Base-by-base conservation (phyloP, 2,797 vertebrate species). In the Tragelaphus oryx region DNA sequence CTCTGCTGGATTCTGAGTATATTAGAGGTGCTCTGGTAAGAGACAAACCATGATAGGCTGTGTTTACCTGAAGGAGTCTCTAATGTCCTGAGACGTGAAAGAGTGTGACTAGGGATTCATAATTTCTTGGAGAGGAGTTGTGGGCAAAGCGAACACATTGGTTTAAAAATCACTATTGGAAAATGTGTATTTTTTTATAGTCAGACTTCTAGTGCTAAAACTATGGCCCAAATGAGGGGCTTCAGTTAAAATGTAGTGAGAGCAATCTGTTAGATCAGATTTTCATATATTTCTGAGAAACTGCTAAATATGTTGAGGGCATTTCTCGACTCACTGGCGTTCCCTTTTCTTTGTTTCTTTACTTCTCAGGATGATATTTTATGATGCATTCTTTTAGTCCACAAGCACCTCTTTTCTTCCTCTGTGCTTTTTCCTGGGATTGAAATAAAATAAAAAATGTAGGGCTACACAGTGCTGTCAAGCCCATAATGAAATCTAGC, bases 381-480 rank as follows among this genome's bases (percentile, higher is more conserved):
- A 96, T 80, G 97, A 24, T 85, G 1, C 83, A 86, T 97, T 97
- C 52, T 71, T 94, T 48, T 18, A 94, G n/a, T 83, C 94, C n/a
- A 54, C 88, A 93, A 92, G 46, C 28, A 52, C 55, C 68, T 82
- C 60, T 93, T 90, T 95, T 94, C 81, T 90, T 94, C 50, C 22
- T 95, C 96, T 97, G 3, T 95, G 81, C 84, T 89, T 96, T 74
- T 96, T 91, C 93, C 85, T 89, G 82, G 18, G 50, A 52, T 93
- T 55, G 83, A 95, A 95, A 98, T 97, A 97, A 97, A 97, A n/a
- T 93, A 97, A 68, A 85, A 97, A 76, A 22, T 30, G 46, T 95
- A 96, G 46, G 84, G 54, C 65, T 95, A 13, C 89, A 60, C 87
- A 90, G 80, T 83, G 82, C 91, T 96, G 96, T 97, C 97, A 97